Conservation (phyloP, 53 echinoderm and acorn worm species). For the Echinometra lucunter region DNA sequence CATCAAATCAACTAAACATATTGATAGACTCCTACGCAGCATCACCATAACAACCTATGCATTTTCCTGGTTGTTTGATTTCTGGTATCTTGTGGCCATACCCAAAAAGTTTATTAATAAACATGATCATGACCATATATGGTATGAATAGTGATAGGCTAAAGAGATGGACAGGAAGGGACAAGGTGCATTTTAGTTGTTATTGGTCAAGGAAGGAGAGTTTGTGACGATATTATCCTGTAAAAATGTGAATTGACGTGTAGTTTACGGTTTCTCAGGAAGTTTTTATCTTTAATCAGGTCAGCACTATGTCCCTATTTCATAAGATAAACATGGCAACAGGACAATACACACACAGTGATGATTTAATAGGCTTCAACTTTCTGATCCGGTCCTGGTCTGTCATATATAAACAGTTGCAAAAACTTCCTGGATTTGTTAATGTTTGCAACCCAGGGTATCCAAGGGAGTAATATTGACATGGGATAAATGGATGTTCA, state of each 20-base stretch:
- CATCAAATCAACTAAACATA: background rate
- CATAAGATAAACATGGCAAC: background rate
- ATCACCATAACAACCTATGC: slow-evolving; percentile 25
- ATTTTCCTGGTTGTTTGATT: background rate
- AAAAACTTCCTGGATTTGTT: background rate
- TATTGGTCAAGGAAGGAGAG: background rate
- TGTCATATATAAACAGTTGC: background rate
- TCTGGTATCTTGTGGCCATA: background rate
- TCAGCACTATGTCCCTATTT: background rate
- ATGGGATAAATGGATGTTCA: background rate
- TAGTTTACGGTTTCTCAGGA: background rate
- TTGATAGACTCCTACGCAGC: background rate
- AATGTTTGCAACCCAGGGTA: background rate
- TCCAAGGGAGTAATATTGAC: background rate
- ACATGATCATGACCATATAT: background rate
- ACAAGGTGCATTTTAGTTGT: background rate
- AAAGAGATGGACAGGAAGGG: background rate
- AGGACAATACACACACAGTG: background rate
- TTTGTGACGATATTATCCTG: background rate
- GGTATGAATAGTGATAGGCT: background rate
- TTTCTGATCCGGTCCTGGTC: background rate
- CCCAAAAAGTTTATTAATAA: background rate
- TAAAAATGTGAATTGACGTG: background rate
- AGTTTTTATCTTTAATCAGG: too few species aligned
- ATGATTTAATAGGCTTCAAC: background rate